Conservation (phyloP, 2,888 invertebrate species). For the Cantharis rustica region DNA sequence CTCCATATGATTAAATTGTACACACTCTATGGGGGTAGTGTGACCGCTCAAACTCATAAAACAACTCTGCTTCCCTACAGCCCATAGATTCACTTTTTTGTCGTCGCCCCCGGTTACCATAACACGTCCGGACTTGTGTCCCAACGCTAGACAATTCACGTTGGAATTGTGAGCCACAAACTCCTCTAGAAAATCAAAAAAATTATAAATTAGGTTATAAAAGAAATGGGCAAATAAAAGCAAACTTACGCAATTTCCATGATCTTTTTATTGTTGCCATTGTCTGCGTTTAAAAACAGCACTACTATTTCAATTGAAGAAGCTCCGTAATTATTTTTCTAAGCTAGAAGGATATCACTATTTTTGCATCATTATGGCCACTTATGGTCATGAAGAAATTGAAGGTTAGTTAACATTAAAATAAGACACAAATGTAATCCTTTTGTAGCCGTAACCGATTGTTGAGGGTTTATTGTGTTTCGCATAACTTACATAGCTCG, state of each 20-base stretch:
- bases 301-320: conserved; percentile 45
- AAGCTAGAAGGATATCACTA: neutral
- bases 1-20: conserved; percentile 92
- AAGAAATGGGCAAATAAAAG: neutral
- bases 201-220: conserved; percentile 27
- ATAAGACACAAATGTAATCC: conserved; percentile 30
- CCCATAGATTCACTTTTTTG: conserved; percentile 97
- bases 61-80: conserved; percentile 92
- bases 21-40: conserved; percentile 92
- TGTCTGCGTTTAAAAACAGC: conserved; percentile 33
- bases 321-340: conserved; percentile 42
- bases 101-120: conserved; percentile 95
- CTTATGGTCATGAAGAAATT: conserved; percentile 26
- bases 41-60: conserved; percentile 96
- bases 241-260: conserved; percentile 81
- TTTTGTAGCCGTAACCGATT: conserved; percentile 48
- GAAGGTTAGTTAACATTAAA: conserved; percentile 20
- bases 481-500: neutral
- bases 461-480: conserved; percentile 43
- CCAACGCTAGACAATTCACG: conserved; percentile 87
- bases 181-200: conserved; percentile 68
- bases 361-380: conserved; percentile 5
- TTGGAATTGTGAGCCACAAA: conserved; percentile 86
- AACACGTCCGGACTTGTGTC: conserved; percentile 89
- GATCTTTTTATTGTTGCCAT: conserved; percentile 66